These are phyloP conservation scores for Spilarctia lutea DNA, from an alignment of 2,888 invertebrate genomes.

Conservation along the genomic window DNA sequence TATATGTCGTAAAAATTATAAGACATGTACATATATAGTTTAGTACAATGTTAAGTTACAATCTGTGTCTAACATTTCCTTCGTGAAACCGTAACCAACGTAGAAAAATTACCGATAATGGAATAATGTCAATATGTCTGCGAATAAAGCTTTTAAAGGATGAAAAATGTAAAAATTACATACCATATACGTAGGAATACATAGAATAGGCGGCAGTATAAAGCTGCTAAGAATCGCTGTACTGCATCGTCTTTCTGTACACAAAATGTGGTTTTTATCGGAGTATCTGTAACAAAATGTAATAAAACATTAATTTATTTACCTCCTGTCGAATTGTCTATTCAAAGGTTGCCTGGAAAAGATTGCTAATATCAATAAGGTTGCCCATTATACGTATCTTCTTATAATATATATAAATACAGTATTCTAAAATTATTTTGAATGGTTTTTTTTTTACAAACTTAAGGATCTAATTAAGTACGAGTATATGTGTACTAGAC, in stretches of 20 bases:
- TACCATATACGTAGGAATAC: constrained; percentile 93
- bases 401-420: too few relatives aligned
- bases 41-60: neutral
- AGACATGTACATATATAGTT: too few relatives aligned
- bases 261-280: constrained; percentile 90
- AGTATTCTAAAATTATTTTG: too few relatives aligned
- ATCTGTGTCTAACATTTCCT: neutral
- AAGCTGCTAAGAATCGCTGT: constrained; percentile 92
- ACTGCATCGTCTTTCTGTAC: constrained; percentile 92
- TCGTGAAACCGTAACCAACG: neutral
- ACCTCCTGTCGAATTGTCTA: too few relatives aligned
- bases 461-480: too few relatives aligned
- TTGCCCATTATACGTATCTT: too few relatives aligned
- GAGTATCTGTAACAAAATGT: constrained; percentile 89
- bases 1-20: neutral
- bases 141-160: neutral
- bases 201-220: constrained; percentile 91
- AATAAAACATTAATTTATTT: neutral
- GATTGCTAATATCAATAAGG: too few relatives aligned
- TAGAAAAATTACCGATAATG: neutral
- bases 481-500: neutral
- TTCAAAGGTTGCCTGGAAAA: too few relatives aligned
- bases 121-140: neutral
- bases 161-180: neutral
- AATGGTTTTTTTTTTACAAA: neutral